Evolutionary conservation across 2,888 invertebrate genomes (phyloP).

Genomic region (Zeuzera pyrina): DNA sequence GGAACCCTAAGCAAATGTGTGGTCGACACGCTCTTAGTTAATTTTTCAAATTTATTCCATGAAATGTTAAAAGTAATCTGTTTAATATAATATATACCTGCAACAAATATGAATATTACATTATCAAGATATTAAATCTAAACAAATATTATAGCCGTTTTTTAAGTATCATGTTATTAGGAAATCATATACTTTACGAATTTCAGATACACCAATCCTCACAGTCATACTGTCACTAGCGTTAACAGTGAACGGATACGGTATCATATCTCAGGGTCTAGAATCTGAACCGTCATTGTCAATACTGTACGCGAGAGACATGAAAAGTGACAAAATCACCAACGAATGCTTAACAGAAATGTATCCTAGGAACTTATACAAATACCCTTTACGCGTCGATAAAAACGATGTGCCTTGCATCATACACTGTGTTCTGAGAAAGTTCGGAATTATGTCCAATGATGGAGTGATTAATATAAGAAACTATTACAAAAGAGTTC

Average conservation of each 20-base stretch:
- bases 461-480: slow-evolving; percentile 55
- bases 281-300: slow-evolving; percentile 55
- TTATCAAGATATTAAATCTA: no score
- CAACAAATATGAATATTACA: no score
- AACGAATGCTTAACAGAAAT: slow-evolving; percentile 54
- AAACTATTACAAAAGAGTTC: slow-evolving; percentile 57
- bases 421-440: slow-evolving; percentile 60
- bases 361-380: slow-evolving; percentile 58
- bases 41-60: no score
- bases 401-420: slow-evolving; percentile 60
- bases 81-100: no score
- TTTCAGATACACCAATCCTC: slow-evolving; percentile 45
- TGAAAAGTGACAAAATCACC: slow-evolving; percentile 48
- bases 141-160: no score
- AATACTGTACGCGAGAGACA: slow-evolving; percentile 54
- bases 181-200: background rate
- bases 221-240: slow-evolving; percentile 27
- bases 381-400: slow-evolving; percentile 52
- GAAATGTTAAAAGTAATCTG: no score
- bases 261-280: slow-evolving; percentile 44
- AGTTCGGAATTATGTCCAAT: slow-evolving; percentile 62
- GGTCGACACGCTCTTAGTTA: no score
- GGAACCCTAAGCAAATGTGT: no score
- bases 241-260: slow-evolving; percentile 31
- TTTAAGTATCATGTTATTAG: no score